These are phyloP conservation scores for Acanthurus lineatus DNA, from an alignment of 2,797 vertebrate species.

Conservation along the genomic window DNA sequence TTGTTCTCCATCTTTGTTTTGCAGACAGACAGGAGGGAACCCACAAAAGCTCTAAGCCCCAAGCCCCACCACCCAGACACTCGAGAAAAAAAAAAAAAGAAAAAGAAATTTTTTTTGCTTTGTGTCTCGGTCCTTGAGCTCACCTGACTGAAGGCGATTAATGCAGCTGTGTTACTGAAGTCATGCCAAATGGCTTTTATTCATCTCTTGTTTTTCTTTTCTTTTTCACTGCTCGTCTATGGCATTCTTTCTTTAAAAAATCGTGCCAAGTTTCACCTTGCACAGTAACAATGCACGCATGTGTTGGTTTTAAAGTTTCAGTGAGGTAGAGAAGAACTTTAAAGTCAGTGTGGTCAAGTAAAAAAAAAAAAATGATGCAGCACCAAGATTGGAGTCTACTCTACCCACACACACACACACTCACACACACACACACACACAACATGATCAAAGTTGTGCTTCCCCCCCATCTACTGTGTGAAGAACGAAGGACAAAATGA, in stretches of 20 bases:
- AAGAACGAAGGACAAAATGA: conserved; percentile 4
- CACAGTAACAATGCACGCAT: conserved; percentile 27
- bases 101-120: conserved; percentile 42
- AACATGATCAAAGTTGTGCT: conserved; percentile 16
- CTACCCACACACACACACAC: conserved; percentile 1
- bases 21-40: conserved; percentile 48
- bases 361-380: conserved; percentile 37
- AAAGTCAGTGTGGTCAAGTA: conserved; percentile 31
- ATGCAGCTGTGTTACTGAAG: conserved; percentile 59
- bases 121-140: conserved; percentile 43
- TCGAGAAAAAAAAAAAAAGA: neutral
- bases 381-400: conserved; percentile 8
- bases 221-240: conserved; percentile 4
- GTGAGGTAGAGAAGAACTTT: conserved; percentile 19
- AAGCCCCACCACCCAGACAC: conserved; percentile 49
- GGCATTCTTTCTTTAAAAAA: conserved; percentile 34
- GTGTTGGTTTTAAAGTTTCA: conserved; percentile 51
- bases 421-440: conserved; percentile 1
- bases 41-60: conserved; percentile 38
- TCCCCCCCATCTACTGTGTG: neutral
- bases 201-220: conserved; percentile 52
- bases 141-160: conserved; percentile 64
- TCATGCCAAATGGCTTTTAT: conserved; percentile 56
- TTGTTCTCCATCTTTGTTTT: conserved; percentile 64
- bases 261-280: conserved; percentile 9